A percentile compares a stretch with the other conserved stretches of the same genome.
Evolutionary conservation across 2,888 invertebrate genomes (phyloP).

Genomic region (Tortricodes alternella): DNA sequence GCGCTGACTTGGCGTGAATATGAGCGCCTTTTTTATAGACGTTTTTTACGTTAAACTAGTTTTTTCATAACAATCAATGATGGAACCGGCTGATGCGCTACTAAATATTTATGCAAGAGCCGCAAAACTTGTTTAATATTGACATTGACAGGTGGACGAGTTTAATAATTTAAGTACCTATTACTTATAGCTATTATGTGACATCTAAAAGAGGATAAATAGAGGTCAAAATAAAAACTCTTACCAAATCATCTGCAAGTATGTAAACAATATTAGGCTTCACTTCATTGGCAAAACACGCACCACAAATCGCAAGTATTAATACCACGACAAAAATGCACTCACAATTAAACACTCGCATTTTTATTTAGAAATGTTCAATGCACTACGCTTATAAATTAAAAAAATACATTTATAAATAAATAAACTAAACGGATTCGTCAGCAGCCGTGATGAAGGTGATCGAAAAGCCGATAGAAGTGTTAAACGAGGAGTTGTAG

Average conservation of each 20-base stretch:
- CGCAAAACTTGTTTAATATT: neutral
- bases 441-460: too few species aligned
- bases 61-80: neutral
- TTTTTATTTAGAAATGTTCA: neutral
- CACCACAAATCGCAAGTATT: neutral
- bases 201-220: neutral
- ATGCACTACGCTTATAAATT: neutral
- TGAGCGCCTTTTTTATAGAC: too few species aligned
- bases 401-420: neutral
- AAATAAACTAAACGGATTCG: too few species aligned
- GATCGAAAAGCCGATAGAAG: too few species aligned
- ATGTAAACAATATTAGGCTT: slow-evolving; percentile 89
- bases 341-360: neutral
- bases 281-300: slow-evolving; percentile 31
- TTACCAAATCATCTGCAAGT: slow-evolving; percentile 92
- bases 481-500: too few species aligned
- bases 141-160: too few species aligned
- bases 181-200: too few species aligned
- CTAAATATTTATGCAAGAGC: neutral
- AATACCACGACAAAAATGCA: neutral
- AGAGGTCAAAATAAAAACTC: slow-evolving; percentile 44
- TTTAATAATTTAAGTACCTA: too few species aligned
- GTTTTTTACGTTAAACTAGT: too few species aligned
- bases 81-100: neutral
- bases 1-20: too few species aligned